Percentiles rank a stretch among this genome's conserved stretches.
Evolutionary conservation across 30 jellyfish, hydroid and myxozoan genomes (phyloP).

Genomic region (Hydra vulgaris): DNA sequence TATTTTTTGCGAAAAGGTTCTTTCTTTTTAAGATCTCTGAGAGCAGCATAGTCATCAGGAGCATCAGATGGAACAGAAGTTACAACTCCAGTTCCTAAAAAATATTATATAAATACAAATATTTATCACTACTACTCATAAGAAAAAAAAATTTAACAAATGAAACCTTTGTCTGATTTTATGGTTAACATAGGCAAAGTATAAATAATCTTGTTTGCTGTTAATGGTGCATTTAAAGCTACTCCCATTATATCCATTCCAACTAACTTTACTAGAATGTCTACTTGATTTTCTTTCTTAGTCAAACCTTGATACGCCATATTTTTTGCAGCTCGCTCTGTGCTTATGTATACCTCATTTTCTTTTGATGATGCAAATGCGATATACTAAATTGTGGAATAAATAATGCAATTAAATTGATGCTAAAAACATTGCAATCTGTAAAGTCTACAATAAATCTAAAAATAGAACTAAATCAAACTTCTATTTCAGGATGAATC

Average conservation of each 20-base stretch:
- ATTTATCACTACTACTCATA: background rate
- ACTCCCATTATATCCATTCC: conserved; percentile 86
- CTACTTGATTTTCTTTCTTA: conserved; percentile 57
- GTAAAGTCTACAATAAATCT: background rate
- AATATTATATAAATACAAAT: too few relatives aligned
- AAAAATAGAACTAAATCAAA: background rate
- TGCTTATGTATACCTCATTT: conserved; percentile 55
- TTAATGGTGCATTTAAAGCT: conserved; percentile 79
- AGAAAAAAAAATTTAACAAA: too few relatives aligned
- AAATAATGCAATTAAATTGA: conserved; percentile 1
- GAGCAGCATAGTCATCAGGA: conserved; percentile 99
- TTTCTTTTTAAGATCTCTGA: conserved; percentile 81
- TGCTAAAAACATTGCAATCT: too few relatives aligned
- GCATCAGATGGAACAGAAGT: conserved; percentile 99
- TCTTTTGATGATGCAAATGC: conserved; percentile 57
- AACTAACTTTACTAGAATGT: conserved; percentile 62
- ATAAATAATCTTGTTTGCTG: conserved; percentile 59
- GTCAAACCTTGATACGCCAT: conserved; percentile 96
- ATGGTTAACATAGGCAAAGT: conserved; percentile 95
- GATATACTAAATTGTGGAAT: conserved; percentile 53
- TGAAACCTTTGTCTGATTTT: conserved; percentile 86
- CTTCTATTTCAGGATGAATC: conserved; percentile 88
- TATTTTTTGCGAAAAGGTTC: conserved; percentile 84
- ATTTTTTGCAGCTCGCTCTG: conserved; percentile 79
- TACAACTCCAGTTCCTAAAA: conserved; percentile 93